Evolutionary conservation across 2,113 vertebrate genomes (phyloP), one percentile per base, ranked within the genome.

Genomic region (Nyctibius bracteatus): DNA sequence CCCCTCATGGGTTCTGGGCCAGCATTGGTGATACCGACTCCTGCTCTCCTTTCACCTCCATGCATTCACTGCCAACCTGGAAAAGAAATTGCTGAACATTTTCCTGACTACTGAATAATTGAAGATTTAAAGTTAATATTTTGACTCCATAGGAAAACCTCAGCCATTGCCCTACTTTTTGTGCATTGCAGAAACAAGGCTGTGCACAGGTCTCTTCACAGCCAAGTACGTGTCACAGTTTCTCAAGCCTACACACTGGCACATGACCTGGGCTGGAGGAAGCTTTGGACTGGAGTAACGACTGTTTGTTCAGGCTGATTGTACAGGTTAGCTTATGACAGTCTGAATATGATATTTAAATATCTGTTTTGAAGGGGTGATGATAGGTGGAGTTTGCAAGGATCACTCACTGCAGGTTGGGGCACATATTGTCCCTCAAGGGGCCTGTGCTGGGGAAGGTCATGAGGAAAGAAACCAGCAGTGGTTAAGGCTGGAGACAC

Each of bases 201-300:
- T 87, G 65, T 46, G 14, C 12, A 10, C 0, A 0, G 20, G n/a
- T 41, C 39, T 87, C 30, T 55, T 93, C 49, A 43, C 25, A 65
- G 67, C 47, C 67, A 71, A 28, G 39, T 49, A 23, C 5, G 6
- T 1, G 1, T 25, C 3, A 1, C 0, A 6, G 30, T 22, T 52
- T 22, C 23, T 75, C 52, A 46, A 19, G n/a, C 8, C n/a, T 31
- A 24, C 6, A 0, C 5, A 15, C 1, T 0, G 1, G 51, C 70
- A 47, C 37, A 16, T 0, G 0, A 47, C 17, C 16, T 37, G 14
- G 37, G 28, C n/a, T 49, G 19, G 11, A 22, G 31, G 6, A 66
- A 43, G 16, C 20, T 27, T 61, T 62, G 49, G 16, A 12, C 39
- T 63, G 80, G 17, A 63, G n/a, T 9, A 71, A 28, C 7, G 9